Evolutionary conservation across 2,113 vertebrate species (phyloP).

Genomic region (Nothocercus julius): DNA sequence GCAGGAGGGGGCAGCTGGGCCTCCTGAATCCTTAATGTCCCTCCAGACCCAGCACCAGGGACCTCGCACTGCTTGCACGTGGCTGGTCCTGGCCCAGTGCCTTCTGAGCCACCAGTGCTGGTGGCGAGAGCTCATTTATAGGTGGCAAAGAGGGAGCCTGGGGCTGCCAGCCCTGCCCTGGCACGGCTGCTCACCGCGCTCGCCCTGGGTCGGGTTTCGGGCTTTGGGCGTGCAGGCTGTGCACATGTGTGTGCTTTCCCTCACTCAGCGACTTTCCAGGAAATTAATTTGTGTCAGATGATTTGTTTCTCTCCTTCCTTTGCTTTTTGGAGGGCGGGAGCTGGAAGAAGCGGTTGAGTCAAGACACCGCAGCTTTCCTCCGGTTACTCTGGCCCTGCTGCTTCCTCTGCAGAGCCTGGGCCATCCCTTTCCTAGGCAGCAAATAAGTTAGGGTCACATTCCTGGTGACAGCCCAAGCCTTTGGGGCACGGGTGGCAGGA

Average conservation of each 20-base stretch:
- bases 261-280: slow-evolving; percentile 3
- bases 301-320: not conserved
- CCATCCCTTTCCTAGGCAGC: not conserved
- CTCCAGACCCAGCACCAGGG: not conserved
- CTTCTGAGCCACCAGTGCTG: too few species aligned
- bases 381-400: not conserved
- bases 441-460: not conserved
- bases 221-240: not conserved
- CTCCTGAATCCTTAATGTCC: not conserved
- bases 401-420: not conserved
- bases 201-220: not conserved
- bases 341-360: not conserved
- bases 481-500: not conserved
- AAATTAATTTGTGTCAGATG: slow-evolving; percentile 27
- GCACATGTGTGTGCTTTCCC: not conserved
- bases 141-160: not conserved
- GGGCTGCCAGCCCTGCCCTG: too few species aligned
- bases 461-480: not conserved
- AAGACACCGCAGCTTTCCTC: not conserved
- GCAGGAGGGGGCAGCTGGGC: not conserved
- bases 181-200: fast-evolving
- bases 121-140: not conserved
- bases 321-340: not conserved
- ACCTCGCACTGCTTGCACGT: not conserved
- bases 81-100: too few species aligned